Percentiles rank a stretch among this genome's conserved stretches.
phyloP scores from a whole-genome alignment of 2,888 invertebrate genomes.

The Brachylomia viminalis region DNA sequence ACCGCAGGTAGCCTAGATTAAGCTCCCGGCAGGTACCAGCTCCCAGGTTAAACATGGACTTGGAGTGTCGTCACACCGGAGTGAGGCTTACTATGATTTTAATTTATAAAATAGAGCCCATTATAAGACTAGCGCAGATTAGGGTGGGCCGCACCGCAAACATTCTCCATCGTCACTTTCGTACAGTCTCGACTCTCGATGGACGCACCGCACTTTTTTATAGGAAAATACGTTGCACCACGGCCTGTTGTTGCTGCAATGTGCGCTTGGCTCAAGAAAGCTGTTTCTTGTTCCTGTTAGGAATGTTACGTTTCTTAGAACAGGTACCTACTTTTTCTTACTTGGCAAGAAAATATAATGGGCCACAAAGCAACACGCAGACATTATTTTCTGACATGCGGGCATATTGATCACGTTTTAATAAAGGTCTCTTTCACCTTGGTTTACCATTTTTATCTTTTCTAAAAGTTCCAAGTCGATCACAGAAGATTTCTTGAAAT shows the following conservation, averaged over 20 bases:
- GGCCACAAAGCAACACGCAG: slow-evolving; percentile 8
- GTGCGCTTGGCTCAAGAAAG: neutral
- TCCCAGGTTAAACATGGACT: slow-evolving; percentile 65
- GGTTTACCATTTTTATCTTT: neutral
- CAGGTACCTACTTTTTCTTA: neutral
- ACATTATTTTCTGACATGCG: neutral
- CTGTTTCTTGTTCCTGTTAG: slow-evolving; percentile 2
- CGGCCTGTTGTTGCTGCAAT: neutral
- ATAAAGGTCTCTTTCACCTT: neutral
- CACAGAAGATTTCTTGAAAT: neutral
- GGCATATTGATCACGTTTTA: slow-evolving; percentile 7
- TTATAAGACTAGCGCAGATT: neutral
- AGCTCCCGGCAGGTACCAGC: slow-evolving; percentile 63
- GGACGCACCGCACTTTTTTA: neutral
- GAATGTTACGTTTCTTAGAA: slow-evolving; percentile 11
- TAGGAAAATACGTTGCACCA: no score
- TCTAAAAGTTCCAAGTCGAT: neutral
- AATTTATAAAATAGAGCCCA: neutral
- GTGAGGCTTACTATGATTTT: neutral
- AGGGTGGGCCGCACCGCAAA: neutral
- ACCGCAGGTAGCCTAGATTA: slow-evolving; percentile 70
- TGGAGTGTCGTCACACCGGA: slow-evolving; percentile 51
- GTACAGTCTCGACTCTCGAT: neutral
- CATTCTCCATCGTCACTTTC: neutral
- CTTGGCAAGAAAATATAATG: slow-evolving; percentile 21